Evolutionary conservation across 2,888 invertebrate species (phyloP).

Genomic region (Gymnosoma rotundatum): DNA sequence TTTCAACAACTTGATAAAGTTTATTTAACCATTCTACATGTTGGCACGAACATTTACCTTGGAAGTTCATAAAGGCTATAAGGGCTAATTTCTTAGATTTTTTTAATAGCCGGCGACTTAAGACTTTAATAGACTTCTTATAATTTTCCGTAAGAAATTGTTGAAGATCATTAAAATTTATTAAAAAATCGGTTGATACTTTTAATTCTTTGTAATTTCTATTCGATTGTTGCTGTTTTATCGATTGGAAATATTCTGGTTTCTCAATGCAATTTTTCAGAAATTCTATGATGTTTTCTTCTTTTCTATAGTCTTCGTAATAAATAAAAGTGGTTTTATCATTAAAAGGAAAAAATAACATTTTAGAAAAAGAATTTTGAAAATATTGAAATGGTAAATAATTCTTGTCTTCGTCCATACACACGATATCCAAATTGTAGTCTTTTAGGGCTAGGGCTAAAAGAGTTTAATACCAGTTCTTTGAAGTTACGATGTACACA

Average conservation of each 20-base stretch:
- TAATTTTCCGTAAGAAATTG: conserved; percentile 37
- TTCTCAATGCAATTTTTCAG: conserved; percentile 20
- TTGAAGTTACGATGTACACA: conserved; percentile 66
- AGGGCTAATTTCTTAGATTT: background rate
- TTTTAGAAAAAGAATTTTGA: conserved; percentile 39
- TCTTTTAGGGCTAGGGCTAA: conserved; percentile 63
- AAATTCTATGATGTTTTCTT: conserved; percentile 50
- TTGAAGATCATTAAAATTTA: conserved; percentile 26
- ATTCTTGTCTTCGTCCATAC: conserved; percentile 69
- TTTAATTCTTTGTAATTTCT: background rate
- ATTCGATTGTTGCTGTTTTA: background rate
- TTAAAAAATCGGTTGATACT: background rate
- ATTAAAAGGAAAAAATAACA: conserved; percentile 58
- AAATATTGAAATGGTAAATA: conserved; percentile 68
- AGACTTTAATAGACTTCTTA: background rate
- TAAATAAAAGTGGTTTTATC: conserved; percentile 63
- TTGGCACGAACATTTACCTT: conserved; percentile 8
- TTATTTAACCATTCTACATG: conserved; percentile 38
- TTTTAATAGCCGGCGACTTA: background rate
- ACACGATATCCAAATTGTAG: conserved; percentile 69
- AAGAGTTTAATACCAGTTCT: conserved; percentile 59
- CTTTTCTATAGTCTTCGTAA: background rate
- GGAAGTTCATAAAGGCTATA: conserved; percentile 36
- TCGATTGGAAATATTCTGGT: background rate
- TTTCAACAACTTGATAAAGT: conserved; percentile 35